Evolutionary conservation across 2,888 invertebrate genomes (phyloP), one percentile per base, ranked within the genome.

Genomic region (Balanococcus diminutus): DNA sequence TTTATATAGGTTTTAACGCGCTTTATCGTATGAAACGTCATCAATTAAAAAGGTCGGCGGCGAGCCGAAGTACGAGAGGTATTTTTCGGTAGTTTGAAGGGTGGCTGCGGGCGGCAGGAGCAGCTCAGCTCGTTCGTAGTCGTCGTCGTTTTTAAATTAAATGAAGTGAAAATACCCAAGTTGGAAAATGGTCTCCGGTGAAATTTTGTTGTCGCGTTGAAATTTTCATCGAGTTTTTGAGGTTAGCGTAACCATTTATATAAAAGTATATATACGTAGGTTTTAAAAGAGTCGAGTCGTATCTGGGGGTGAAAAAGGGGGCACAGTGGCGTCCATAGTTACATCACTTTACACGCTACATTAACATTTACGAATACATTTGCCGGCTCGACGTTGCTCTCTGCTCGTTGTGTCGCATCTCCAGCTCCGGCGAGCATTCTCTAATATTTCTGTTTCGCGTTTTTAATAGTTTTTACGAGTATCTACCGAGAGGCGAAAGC

Each of bases 321-420:
- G 56, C 36, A 36, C 3, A 36, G 8, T 36, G 22, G 56, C 1
- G 56, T 19, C 56, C 56, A 19, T 16, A 67, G 67, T 28, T 67
- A 31, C 32, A 79, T 79, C 75, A 36, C 36, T 79, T 79, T 79
- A 79, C 36, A 79, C 75, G 75, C 32, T 79, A 79, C 75, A 79
- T 79, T 79, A 79, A 79, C 75, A 79, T 79, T 79, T 79, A 79
- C 75, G 75, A 67, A 67, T 67, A 67, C 67, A 67, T 67, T 67
- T 28, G 67, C 67, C 67, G 11, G 46, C 14, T 61, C 61, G 19
- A 22, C 3, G 61, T 16, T 16, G 5, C 46, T 46, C 46, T 16
- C 46, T 46, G 2, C n/a, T n/a, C n/a, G n/a, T n/a, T 46, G 14
- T 36, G 36, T 46, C 46, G 46, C n/a, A 46, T 46, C 46, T 46